phyloP scores from a whole-genome alignment of 2,888 invertebrate species.

The Synergus gifuensis region DNA sequence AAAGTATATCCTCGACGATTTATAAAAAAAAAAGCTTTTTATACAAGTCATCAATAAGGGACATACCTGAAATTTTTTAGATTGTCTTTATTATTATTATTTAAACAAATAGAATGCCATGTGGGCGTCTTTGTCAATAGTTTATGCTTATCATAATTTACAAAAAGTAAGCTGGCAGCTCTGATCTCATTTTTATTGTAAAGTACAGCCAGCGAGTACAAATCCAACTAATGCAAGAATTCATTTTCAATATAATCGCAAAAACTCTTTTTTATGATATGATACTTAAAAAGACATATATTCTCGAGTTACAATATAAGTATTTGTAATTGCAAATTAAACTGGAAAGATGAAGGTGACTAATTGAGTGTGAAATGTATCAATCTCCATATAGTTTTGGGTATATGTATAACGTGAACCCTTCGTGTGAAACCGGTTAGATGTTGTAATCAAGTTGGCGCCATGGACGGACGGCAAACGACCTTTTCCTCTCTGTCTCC shows the following conservation, averaged over 20 bases:
- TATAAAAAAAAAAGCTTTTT: conserved; percentile 20
- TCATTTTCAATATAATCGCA: no score
- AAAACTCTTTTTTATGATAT: no score
- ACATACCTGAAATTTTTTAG: background rate
- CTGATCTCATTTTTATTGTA: no score
- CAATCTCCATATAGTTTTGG: conserved; percentile 34
- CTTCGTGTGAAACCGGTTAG: conserved; percentile 69
- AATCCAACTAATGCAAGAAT: no score
- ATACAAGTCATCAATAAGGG: background rate
- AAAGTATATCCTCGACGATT: background rate
- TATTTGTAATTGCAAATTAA: background rate
- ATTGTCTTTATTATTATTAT: no score
- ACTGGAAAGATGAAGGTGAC: conserved; percentile 12
- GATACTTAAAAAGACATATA: no score
- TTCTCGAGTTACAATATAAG: background rate
- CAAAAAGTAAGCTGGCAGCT: no score
- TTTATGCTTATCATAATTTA: no score
- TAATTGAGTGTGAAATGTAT: conserved; percentile 22
- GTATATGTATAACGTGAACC: conserved; percentile 17
- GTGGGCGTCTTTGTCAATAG: no score
- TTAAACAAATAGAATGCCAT: no score
- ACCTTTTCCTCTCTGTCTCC: conserved; percentile 69
- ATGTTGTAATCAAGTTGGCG: conserved; percentile 73
- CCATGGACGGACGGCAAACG: conserved; percentile 70
- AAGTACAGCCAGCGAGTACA: no score